phyloP scores from a whole-genome alignment of 2,797 vertebrate genomes.

The Capromys pilorides region DNA sequence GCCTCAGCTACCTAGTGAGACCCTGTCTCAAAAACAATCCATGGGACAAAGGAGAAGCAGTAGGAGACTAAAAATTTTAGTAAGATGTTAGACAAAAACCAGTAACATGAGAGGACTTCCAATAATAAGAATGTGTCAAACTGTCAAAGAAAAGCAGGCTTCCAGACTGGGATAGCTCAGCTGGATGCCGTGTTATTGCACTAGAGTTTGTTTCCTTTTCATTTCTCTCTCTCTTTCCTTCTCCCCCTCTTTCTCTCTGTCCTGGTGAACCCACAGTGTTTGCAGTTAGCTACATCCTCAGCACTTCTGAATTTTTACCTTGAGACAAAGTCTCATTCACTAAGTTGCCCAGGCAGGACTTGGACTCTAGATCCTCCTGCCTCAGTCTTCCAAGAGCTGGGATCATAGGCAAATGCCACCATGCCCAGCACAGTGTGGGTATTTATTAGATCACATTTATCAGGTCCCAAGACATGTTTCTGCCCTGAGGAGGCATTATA shows the following conservation, averaged over 20 bases:
- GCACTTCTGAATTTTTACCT: background rate
- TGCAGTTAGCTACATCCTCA: background rate
- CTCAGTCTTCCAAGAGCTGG: background rate
- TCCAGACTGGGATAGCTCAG: background rate
- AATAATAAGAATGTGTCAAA: background rate
- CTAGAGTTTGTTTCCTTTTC: background rate
- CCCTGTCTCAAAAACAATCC: background rate
- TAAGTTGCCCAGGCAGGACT: background rate
- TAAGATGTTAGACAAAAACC: background rate
- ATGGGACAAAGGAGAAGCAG: background rate
- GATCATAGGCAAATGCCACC: background rate
- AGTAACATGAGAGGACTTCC: background rate
- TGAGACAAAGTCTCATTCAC: background rate
- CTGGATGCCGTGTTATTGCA: background rate
- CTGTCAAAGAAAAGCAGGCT: background rate
- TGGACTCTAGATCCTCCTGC: background rate
- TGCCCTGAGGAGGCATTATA: background rate
- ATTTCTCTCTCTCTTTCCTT: background rate
- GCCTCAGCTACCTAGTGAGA: background rate
- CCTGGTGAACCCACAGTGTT: background rate
- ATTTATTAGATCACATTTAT: background rate
- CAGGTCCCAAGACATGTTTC: background rate
- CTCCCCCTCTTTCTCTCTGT: background rate
- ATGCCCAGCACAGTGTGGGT: background rate
- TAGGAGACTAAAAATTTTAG: background rate